Base-by-base conservation (phyloP, 1,140 invertebrate genomes). In the honey bee (Apis mellifera) region DNA sequence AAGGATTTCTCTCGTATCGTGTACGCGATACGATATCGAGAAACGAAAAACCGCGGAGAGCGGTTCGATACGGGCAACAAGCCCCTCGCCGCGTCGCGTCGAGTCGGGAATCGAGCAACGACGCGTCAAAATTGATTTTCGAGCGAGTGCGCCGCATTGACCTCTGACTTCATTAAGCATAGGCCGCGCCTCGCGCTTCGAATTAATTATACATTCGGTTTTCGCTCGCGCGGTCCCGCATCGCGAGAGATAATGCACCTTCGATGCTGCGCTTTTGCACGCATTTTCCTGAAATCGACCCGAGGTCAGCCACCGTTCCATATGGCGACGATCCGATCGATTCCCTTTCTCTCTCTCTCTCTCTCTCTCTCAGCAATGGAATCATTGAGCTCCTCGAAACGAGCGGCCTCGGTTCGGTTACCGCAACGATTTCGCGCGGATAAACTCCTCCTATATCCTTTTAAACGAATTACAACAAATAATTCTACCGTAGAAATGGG, bases 161-260 rank as follows among this genome's bases (percentile, higher is more conserved):
- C 82, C 79, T 81, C 64, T 76, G 74, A 71, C 72, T 87, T 87
- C 77, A 87, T 87, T 87, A 84, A 86, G 80, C 86, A 77, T 42
- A 19, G 32, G 42, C 60, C 64, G 83, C 70, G 83, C 78, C 71
- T 76, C 78, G 42, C 72, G 72, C 26, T 75, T 73, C 52, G 54
- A 86, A 86, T 87, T 84, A 87, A 87, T 86, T 84, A 87, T 84
- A 78, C 75, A 82, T 82, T 82, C 81, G 81, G 55, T 78, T 70
- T 71, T 82, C 65, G 74, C 62, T 21, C 12, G 52, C 2, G 32
- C 21, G 26, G 9, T 17, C 13, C 60, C 64, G 71, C 71, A 64
- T 81, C 54, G 55, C 70, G 17, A n/a, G 26, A 62, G 80, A 82
- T 77, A 82, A 82, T 77, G 57, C 65, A 55, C 73, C 55, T 77